Evolutionary conservation across 2,113 vertebrate genomes (phyloP), one percentile per base, ranked within the genome.

Genomic region (Campylomormyrus tamandua): DNA sequence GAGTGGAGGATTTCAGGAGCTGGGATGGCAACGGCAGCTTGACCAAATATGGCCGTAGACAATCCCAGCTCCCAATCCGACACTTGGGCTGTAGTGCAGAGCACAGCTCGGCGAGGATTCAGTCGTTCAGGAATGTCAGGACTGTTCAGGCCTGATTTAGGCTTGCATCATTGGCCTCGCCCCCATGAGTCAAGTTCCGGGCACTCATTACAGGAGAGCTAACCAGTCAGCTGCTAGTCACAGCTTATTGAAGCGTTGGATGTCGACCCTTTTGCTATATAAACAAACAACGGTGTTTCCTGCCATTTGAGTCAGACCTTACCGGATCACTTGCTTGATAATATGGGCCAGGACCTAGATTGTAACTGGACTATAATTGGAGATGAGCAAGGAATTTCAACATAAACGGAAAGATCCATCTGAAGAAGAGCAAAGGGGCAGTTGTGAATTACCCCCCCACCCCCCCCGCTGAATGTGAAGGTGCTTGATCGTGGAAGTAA

Each of bases 21-120:
- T 42, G 39, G 56, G 56, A 31, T 21, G 46, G 13, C 6, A 24
- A 50, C 19, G 56, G 88, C 74, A 42, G 70, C 46, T 4, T 83
- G 74, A 89, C 88, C 88, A 48, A 89, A 89, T 89, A 88, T 53
- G 74, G 90, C 17, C 1, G 70, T 31, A 19, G 84, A 77, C 46
- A 15, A 27, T 52, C 10, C 85, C n/a, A 9, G 85, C 49, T 87
- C 48, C 1, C 49, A 19, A 19, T 27, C 49, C 49, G 13, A 35
- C 85, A 31, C 50, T 53, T 19, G 15, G 74, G 6, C 9, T 39
- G 85, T 24, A 7, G 85, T 11, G 45, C 45, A 62, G 19, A 62
- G 70, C 15, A 6, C 31, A 80, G 74, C 74, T 42, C 74, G 1
- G 39, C 13, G 8, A 53, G 10, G 80, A 56, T 17, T 85, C 39